These are phyloP conservation scores for Petrocephalus schoutedeni DNA, from an alignment of 2,797 vertebrate species.

Conservation along the genomic window DNA sequence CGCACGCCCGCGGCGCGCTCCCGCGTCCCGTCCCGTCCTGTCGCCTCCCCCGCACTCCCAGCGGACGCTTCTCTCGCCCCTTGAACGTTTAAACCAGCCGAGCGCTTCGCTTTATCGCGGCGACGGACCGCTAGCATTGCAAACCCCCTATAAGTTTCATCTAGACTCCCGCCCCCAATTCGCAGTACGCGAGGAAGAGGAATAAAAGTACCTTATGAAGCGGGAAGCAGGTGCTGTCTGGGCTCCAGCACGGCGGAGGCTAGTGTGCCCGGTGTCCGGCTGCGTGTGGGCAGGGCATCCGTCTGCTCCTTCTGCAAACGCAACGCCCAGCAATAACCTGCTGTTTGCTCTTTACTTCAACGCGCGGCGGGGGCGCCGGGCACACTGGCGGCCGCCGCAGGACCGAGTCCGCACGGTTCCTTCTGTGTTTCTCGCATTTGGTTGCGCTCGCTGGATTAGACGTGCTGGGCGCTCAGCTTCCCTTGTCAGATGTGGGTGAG, in stretches of 20 bases:
- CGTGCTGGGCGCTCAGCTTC: neutral
- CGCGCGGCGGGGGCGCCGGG: neutral
- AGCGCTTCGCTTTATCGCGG: neutral
- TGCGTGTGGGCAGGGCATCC: neutral
- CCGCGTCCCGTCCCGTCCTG: no score
- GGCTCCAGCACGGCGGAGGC: neutral
- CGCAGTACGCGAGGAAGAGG: neutral
- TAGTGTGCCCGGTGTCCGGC: neutral
- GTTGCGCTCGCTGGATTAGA: neutral
- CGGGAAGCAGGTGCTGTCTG: neutral
- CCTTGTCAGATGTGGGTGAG: neutral
- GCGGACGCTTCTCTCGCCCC: no score
- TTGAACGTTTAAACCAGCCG: no score
- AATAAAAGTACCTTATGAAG: neutral
- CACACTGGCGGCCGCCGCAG: neutral
- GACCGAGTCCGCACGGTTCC: neutral
- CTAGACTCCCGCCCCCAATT: neutral
- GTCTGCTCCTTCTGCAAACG: constrained; percentile 1
- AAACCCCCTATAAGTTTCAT: neutral
- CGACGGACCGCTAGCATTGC: neutral
- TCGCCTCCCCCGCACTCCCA: no score
- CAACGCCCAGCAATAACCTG: neutral
- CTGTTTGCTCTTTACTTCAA: neutral
- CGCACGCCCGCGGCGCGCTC: no score
- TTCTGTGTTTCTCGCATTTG: neutral